Base-by-base conservation (phyloP, 53 echinoderm and acorn worm species). In the Hippasteria phrygiana region DNA sequence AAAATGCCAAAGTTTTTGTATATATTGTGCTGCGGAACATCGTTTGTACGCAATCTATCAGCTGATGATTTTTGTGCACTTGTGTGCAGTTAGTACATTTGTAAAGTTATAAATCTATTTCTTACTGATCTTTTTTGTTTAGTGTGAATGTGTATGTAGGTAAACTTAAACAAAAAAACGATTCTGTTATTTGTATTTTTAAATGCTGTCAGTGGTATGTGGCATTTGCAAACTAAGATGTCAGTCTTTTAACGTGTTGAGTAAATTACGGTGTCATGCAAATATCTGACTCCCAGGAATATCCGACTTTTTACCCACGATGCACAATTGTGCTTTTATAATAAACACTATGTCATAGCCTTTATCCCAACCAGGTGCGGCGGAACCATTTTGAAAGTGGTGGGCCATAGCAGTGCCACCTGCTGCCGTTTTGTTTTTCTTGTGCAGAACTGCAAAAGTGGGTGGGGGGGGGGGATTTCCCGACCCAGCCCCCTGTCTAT, bases 1-100 rank as follows among this genome's bases (percentile, higher is more conserved):
- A 34, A 33, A 66, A 64, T 64, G 64, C 64, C 64, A 64, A 66
- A 66, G 67, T 66, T 33, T 29, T 66, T 66, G 67, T 66, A 66
- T 66, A 33, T 66, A 66, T 66, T 35, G 14, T 32, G 67, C 8
- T 59, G 26, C 7, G n/a, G 59, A 24, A 26, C 26, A 59, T 59
- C 59, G n/a, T 59, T 59, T 4, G 59, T 59, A 59, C 26, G 59
- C 26, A 26, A 22, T 26, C 26, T 26, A 9, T 24, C n/a, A 20
- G n/a, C 20, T n/a, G n/a, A n/a, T n/a, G n/a, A n/a, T n/a, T n/a
- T n/a, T 45, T 7, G 46, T 45, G 46, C 46, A 45, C 46, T 51
- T 51, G 51, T 51, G 51, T 17, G 20, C 16, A 17, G 20, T 20
- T 51, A 51, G 20, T 51, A 51, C 51, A 51, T 10, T 51, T 20